Conservation (phyloP, 2,113 vertebrate species). For the Oceanodroma tethys region DNA sequence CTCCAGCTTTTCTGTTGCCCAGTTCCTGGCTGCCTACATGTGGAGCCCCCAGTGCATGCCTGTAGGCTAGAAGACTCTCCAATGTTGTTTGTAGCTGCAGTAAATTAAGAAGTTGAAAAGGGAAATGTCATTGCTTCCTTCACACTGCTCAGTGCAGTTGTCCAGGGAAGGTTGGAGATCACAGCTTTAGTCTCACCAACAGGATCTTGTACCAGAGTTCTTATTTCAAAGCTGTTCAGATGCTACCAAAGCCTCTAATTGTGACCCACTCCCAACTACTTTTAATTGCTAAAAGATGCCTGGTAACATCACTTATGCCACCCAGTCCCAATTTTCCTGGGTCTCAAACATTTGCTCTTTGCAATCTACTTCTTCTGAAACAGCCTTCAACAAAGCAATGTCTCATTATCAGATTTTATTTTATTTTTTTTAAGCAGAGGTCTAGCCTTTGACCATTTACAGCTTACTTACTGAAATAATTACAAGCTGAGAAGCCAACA, state of each 20-base stretch:
- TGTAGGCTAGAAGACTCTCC: background rate
- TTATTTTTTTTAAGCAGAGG: background rate
- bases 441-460: background rate
- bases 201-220: background rate
- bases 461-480: background rate
- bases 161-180: background rate
- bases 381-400: background rate
- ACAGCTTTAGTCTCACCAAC: background rate
- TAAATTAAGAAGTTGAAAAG: background rate
- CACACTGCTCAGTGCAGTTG: background rate
- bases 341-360: background rate
- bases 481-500: background rate
- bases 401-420: background rate
- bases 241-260: background rate
- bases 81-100: background rate
- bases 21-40: background rate
- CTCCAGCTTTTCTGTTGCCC: background rate
- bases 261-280: background rate
- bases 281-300: background rate
- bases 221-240: background rate
- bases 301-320: background rate
- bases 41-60: fast-evolving
- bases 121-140: background rate
- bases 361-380: background rate
- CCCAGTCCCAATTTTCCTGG: background rate